These are phyloP conservation scores for Thera obeliscata DNA, from an alignment of 2,888 invertebrate genomes.

Conservation along the genomic window DNA sequence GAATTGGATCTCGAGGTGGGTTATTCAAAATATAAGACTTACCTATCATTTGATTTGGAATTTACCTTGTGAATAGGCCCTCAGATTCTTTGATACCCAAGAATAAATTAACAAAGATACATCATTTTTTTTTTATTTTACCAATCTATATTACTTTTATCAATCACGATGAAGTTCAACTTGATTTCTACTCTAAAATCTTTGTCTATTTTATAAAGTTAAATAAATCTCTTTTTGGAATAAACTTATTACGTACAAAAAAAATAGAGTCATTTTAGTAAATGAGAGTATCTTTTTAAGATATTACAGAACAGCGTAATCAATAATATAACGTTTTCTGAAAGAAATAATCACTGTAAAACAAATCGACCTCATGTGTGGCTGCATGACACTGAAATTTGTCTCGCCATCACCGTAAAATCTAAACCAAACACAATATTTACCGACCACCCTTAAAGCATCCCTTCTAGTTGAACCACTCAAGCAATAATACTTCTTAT, in stretches of 20 bases:
- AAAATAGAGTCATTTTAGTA: no score
- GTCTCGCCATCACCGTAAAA: constrained; percentile 59
- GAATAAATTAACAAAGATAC: no score
- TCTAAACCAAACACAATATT: constrained; percentile 58
- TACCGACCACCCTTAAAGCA: constrained; percentile 39
- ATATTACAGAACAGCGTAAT: not conserved
- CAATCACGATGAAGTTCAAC: no score
- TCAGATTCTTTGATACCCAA: not conserved
- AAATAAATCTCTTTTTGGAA: no score
- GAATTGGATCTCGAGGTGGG: not conserved
- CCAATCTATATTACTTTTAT: no score
- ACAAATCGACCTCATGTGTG: constrained; percentile 27
- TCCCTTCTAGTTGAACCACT: not conserved
- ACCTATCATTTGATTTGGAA: no score
- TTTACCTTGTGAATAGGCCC: no score
- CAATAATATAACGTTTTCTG: not conserved
- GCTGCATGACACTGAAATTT: constrained; percentile 56
- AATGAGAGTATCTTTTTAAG: not conserved
- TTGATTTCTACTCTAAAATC: no score
- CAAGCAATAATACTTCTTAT: constrained; percentile 34
- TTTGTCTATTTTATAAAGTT: no score
- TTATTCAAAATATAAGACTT: not conserved
- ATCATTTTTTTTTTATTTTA: no score
- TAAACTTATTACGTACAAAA: no score
- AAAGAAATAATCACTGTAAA: constrained; percentile 13